Evolutionary conservation across 2,113 vertebrate genomes (phyloP).

Genomic region (Orientallactaga bullata): DNA sequence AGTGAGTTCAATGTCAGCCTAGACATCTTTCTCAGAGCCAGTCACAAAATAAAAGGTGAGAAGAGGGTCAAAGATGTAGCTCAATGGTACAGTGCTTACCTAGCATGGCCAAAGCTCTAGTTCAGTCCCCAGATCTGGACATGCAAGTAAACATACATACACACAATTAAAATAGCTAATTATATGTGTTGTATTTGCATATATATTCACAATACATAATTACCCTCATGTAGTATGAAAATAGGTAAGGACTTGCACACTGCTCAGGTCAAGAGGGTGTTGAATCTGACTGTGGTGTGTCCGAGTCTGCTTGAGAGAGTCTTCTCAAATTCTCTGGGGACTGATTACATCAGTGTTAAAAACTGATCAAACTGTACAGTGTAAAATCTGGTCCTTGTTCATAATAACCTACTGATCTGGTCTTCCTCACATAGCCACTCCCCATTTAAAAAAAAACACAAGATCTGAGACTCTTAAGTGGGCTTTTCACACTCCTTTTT

Average conservation of each 20-base stretch:
- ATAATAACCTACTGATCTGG: no score
- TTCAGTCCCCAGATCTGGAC: not conserved
- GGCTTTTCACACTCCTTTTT: no score
- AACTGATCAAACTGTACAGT: not conserved
- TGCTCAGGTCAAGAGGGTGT: not conserved
- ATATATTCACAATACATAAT: not conserved
- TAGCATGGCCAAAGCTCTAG: not conserved
- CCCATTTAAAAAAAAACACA: no score
- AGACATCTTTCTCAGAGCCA: not conserved
- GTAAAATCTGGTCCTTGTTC: no score
- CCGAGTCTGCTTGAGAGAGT: fast-evolving
- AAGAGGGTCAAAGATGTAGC: not conserved
- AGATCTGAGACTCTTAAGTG: no score
- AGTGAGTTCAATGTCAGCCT: not conserved
- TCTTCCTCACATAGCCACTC: no score
- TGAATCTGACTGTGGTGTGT: no score
- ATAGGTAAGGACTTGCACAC: not conserved
- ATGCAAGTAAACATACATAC: not conserved
- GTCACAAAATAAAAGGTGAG: not conserved
- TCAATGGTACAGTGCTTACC: not conserved
- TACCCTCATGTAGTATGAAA: not conserved
- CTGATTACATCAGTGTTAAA: not conserved
- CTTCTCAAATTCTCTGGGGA: not conserved
- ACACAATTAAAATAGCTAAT: not conserved
- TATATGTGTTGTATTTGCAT: not conserved